A percentile compares a stretch with the other conserved stretches of the same genome.
phyloP scores from a whole-genome alignment of 2,797 vertebrate species.

The Helarctos malayanus region DNA sequence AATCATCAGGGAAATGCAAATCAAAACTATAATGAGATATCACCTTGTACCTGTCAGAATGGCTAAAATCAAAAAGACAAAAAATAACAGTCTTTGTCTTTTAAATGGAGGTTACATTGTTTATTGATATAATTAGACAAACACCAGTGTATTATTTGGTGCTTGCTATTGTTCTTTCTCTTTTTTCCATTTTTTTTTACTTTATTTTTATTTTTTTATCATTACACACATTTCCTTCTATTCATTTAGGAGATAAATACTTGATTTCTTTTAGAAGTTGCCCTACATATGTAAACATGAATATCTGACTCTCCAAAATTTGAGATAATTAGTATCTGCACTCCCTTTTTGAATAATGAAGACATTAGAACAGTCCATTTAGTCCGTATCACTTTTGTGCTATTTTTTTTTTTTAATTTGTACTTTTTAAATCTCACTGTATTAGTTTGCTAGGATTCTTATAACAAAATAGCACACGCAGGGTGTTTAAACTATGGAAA shows the following conservation, averaged over 20 bases:
- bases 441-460: neutral
- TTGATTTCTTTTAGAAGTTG: neutral
- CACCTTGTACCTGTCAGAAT: neutral
- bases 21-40: neutral
- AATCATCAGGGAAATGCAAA: neutral
- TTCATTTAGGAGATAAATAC: neutral
- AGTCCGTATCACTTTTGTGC: neutral
- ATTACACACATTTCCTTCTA: neutral
- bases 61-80: neutral
- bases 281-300: neutral
- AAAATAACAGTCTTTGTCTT: neutral
- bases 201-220: neutral
- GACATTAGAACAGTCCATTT: neutral
- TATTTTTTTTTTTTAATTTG: neutral
- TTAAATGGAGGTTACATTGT: neutral
- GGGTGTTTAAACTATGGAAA: neutral
- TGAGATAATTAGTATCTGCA: neutral
- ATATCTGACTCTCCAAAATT: neutral
- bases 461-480: neutral
- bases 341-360: neutral
- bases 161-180: neutral
- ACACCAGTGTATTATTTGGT: neutral
- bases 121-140: neutral
- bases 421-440: neutral
- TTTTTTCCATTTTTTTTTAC: neutral